Percentiles rank a stretch among this genome's conserved stretches.
Evolutionary conservation across 1,140 invertebrate species (phyloP).

Genomic region (Argopecten irradians): DNA sequence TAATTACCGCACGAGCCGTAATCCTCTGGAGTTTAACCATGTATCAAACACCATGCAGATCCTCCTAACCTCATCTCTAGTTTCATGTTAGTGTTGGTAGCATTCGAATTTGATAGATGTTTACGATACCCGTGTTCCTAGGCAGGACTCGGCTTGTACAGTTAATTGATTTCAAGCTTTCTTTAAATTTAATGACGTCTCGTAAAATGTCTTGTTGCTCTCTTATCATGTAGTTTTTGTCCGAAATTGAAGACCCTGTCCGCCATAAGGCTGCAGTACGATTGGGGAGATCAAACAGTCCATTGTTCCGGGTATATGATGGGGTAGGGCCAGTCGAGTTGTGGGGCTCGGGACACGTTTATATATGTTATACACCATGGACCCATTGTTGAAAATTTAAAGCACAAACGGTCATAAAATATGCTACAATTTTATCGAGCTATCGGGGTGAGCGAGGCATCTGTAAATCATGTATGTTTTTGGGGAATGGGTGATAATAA

Average conservation of each 20-base stretch:
- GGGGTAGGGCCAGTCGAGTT: background rate
- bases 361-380: background rate
- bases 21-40: background rate
- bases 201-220: slow-evolving; percentile 9
- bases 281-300: background rate
- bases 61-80: background rate
- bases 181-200: background rate
- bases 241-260: background rate
- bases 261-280: background rate
- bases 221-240: slow-evolving; percentile 2
- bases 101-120: background rate
- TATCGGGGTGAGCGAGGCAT: background rate
- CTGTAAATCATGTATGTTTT: slow-evolving; percentile 3
- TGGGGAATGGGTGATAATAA: background rate
- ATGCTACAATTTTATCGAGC: slow-evolving; percentile 22
- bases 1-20: background rate
- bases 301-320: background rate
- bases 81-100: background rate
- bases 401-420: slow-evolving; percentile 7
- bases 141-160: background rate
- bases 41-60: background rate
- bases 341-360: background rate
- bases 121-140: slow-evolving; percentile 1
- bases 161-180: slow-evolving; percentile 12
- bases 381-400: background rate